Evolutionary conservation across 2,113 vertebrate genomes (phyloP), one percentile per base, ranked within the genome.

Genomic region (Speoplatyrhinus poulsoni): DNA sequence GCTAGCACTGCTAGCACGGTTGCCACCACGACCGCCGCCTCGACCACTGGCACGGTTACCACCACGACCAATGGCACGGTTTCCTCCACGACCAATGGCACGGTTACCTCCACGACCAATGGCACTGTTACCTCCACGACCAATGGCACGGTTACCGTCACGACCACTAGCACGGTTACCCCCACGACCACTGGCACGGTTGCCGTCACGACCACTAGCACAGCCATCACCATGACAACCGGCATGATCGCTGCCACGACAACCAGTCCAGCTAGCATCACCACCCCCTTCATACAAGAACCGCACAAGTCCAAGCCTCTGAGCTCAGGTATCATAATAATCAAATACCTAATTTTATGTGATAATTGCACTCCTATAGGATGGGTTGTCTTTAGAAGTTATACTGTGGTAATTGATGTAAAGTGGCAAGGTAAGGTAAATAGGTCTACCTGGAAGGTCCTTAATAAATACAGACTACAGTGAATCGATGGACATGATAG

Each of bases 241-340:
- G 0, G 1, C 9, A 57, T 2, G 12, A 36, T 0, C 26, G 13
- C 1, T 6, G 50, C 17, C 15, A 3, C 3, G 9, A 58, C 8
- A 6, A 57, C 9, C 32, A 60, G 13, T 12, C 41, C 11, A 15
- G 10, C 12, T n/a, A 15, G 13, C 13, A 16, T 13, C 6, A 26
- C 15, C 12, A 63, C 64, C 16, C 60, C 61, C n/a, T 1, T 15
- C 49, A 12, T 1, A 5, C 6, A 65, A 12, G 70, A 53, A 3
- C 46, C 2, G 50, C 47, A 61, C 15, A 17, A 71, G 6, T 17
- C 76, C 1, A 4, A 74, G 9, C 64, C 68, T 9, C 76, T 87
- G 11, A 90, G 86, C 70, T 80, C 87, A 88, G 88, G 90, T 91
- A 82, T 1, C 12, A 0, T 67, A n/a, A 1, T 10, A 47, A 46